A percentile compares a stretch with the other conserved stretches of the same genome.
Evolutionary conservation across 2,888 invertebrate species (phyloP).

Genomic region (Rhopalosiphum nymphaeae): DNA sequence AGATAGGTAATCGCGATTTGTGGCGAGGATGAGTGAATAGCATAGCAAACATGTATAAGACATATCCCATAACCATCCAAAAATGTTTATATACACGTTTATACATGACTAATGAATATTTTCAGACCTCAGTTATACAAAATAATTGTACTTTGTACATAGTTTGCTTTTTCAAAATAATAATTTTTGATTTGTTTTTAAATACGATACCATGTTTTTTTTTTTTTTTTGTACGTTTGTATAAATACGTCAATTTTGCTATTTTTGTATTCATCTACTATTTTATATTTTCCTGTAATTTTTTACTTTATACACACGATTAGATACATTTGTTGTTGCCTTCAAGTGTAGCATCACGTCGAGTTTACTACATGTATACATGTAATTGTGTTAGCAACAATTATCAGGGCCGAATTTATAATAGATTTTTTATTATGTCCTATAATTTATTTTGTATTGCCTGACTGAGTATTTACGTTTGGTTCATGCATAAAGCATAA

Average conservation of each 20-base stretch:
- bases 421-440: background rate
- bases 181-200: background rate
- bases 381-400: background rate
- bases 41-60: too few species aligned
- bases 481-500: background rate
- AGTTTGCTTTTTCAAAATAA: background rate
- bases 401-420: background rate
- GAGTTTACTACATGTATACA: background rate
- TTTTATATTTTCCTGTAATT: background rate
- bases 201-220: background rate
- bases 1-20: background rate
- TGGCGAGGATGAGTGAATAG: background rate
- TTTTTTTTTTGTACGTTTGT: background rate
- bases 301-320: background rate
- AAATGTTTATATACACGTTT: background rate
- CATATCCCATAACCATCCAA: background rate
- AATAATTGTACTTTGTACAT: background rate
- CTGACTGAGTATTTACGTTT: background rate
- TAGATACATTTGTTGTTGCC: background rate
- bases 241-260: background rate
- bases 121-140: too few species aligned
- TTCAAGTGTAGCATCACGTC: background rate
- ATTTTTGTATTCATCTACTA: background rate
- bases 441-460: constrained; percentile 1
- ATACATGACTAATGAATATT: too few species aligned